Conservation (phyloP, 2,113 vertebrate species). For the Catharus bicknelli region DNA sequence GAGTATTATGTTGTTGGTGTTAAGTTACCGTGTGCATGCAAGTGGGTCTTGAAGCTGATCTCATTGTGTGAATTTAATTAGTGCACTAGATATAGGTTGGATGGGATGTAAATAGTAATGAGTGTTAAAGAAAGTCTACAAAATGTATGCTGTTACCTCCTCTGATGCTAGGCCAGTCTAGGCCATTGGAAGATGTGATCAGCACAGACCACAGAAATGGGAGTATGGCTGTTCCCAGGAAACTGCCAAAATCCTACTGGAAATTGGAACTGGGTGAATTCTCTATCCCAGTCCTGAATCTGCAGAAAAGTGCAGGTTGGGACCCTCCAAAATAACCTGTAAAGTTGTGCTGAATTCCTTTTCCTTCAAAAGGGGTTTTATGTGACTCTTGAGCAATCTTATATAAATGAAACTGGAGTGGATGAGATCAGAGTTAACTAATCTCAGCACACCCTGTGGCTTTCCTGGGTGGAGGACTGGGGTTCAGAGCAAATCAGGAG, state of each 20-base stretch:
- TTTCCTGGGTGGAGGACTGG: slow-evolving; percentile 8
- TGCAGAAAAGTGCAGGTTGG: not conserved
- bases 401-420: not conserved
- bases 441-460: not conserved
- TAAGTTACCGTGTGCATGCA: not conserved
- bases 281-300: not conserved
- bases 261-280: not conserved
- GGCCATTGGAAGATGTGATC: not conserved
- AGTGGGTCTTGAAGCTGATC: not conserved
- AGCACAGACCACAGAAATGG: not conserved
- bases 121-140: not conserved
- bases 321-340: not conserved
- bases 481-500: not conserved
- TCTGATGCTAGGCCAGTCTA: not conserved
- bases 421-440: not conserved
- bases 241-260: not conserved
- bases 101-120: not conserved
- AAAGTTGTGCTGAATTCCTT: not conserved
- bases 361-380: not conserved
- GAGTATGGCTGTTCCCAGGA: not conserved
- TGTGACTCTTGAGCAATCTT: not conserved
- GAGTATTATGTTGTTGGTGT: not conserved
- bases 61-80: not conserved
- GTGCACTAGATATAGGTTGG: not conserved
- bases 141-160: not conserved